Conservation (phyloP, 2,113 vertebrate genomes). For the Zeus faber region DNA sequence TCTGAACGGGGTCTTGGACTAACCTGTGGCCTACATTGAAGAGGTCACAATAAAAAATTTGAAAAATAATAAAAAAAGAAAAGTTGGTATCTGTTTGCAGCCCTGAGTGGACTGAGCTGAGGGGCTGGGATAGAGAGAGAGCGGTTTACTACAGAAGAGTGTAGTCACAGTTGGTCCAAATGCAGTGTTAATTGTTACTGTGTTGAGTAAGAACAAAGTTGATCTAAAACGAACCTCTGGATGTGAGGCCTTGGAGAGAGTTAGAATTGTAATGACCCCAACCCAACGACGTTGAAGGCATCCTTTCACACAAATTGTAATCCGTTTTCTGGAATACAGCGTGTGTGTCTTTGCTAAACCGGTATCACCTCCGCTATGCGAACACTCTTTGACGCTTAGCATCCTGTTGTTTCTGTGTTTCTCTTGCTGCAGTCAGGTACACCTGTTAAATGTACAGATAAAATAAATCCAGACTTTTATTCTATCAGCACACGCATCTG, state of each 20-base stretch:
- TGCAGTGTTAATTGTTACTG: slow-evolving; percentile 56
- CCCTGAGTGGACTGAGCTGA: no score
- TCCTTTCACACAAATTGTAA: slow-evolving; percentile 37
- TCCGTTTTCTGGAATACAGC: slow-evolving; percentile 53
- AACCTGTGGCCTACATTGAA: no score
- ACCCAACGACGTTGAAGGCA: neutral
- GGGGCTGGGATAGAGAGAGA: slow-evolving; percentile 50
- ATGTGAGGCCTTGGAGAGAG: neutral
- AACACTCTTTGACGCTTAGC: slow-evolving; percentile 72
- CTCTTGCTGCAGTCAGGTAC: slow-evolving; percentile 80
- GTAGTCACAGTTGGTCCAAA: slow-evolving; percentile 44
- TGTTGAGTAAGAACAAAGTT: neutral
- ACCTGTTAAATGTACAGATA: slow-evolving; percentile 80
- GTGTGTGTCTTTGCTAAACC: slow-evolving; percentile 71
- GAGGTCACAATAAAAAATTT: neutral
- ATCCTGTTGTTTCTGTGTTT: slow-evolving; percentile 70
- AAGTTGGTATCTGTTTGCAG: slow-evolving; percentile 10
- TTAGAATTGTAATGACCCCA: slow-evolving; percentile 23
- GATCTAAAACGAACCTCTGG: neutral
- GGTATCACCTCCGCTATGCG: slow-evolving; percentile 75
- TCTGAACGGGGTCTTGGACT: no score
- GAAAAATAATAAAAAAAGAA: neutral
- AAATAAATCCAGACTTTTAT: slow-evolving; percentile 80
- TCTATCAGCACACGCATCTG: slow-evolving; percentile 71
- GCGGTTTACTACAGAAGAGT: slow-evolving; percentile 58